Conservation (phyloP, 1,140 invertebrate species). For the Drosophila eugracilis region DNA sequence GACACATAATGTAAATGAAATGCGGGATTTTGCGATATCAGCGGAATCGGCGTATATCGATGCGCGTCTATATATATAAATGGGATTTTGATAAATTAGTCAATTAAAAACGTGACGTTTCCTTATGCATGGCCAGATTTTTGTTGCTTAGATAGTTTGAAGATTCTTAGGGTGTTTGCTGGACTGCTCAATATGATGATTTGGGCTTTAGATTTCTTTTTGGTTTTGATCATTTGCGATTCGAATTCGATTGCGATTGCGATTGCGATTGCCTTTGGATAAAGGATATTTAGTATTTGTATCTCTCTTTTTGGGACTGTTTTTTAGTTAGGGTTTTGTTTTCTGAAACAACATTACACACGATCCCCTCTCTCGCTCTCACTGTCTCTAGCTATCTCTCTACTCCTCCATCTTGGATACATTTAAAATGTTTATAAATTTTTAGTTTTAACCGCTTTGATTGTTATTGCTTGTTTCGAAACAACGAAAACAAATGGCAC, state of each 20-base stretch:
- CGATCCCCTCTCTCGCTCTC: conserved; percentile 51
- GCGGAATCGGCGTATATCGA: conserved; percentile 24
- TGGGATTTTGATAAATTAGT: conserved; percentile 49
- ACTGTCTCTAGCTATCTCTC: no score
- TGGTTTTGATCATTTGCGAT: conserved; percentile 81
- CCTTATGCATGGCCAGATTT: conserved; percentile 69
- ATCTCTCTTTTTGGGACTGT: conserved; percentile 36
- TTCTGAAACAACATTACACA: conserved; percentile 69
- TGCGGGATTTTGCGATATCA: conserved; percentile 32
- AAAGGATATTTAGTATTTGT: conserved; percentile 62
- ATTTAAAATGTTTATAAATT: conserved; percentile 70
- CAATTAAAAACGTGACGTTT: conserved; percentile 58
- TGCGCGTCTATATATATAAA: conserved; percentile 38
- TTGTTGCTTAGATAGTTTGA: conserved; percentile 76
- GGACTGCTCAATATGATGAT: conserved; percentile 43
- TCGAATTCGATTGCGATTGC: conserved; percentile 73
- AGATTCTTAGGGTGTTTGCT: conserved; percentile 72
- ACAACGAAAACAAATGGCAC: conserved; percentile 81
- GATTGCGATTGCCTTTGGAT: conserved; percentile 63
- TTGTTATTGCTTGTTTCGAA: conserved; percentile 75
- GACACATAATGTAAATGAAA: conserved; percentile 66
- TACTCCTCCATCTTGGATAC: conserved; percentile 32
- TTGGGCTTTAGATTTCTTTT: conserved; percentile 58
- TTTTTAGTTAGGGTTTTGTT: conserved; percentile 13
- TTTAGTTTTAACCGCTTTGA: conserved; percentile 72